Evolutionary conservation across 1,140 invertebrate species (phyloP), one percentile per base, ranked within the genome.

Genomic region (Zaprionus lachaisei): DNA sequence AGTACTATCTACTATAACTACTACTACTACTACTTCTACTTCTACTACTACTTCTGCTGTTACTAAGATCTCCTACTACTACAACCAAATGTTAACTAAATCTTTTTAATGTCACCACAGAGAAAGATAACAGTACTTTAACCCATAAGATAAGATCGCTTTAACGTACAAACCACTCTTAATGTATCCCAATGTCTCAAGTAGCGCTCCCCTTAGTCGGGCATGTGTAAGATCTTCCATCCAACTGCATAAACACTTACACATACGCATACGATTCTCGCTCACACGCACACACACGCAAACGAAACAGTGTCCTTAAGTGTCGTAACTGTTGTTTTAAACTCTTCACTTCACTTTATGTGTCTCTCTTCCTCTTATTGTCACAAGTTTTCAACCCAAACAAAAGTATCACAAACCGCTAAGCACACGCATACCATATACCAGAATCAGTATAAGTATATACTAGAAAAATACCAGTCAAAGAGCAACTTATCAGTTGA

Each of bases 241-340:
- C 79, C 61, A 71, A 47, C 41, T 62, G 65, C 51, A 51, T 69
- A 75, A 64, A 58, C 22, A 63, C 22, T 41, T 38, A 51, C 34
- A 62, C 56, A 62, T 72, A 60, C 20, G 44, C 31, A 61, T 24
- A 75, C 77, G 61, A 17, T 62, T 26, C 31, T 58, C 37, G 28
- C 26, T 31, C 17, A 24, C 28, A 67, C 54, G 61, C 55, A 28
- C 56, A 56, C 64, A 58, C 31, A 51, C 28, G 47, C 62, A 80
- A 38, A 76, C 34, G 22, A 61, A 58, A 49, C 54, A 65, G 72
- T 75, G 60, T 75, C 56, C 66, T 41, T 83, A 79, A 74, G 73
- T 89, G 83, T 86, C 66, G 66, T 86, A 80, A 65, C 65, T 83
- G 84, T 86, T 83, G 84, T 89, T 83, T 77, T 89, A 77, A 72